Evolutionary conservation across 1,140 invertebrate species (phyloP).

Genomic region (Agrypnia vestita): DNA sequence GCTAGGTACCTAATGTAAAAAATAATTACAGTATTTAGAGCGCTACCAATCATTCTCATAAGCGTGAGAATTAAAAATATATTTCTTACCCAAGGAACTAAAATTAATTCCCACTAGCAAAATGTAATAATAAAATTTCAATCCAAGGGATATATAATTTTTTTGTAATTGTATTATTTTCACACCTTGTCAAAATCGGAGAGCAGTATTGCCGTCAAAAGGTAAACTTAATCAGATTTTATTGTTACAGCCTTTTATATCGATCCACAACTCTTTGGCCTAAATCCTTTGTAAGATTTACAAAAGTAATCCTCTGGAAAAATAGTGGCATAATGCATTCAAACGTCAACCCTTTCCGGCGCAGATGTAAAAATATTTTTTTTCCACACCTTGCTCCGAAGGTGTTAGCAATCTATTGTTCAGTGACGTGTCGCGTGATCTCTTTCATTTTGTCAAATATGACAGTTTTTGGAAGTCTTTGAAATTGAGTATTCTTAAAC

Average conservation of each 20-base stretch:
- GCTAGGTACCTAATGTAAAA: too few species aligned
- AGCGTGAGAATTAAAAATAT: too few species aligned
- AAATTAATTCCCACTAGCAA: too few species aligned
- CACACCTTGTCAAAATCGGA: slow-evolving; percentile 1
- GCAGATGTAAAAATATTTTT: slow-evolving; percentile 58
- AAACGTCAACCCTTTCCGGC: slow-evolving; percentile 50
- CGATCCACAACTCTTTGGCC: slow-evolving; percentile 20
- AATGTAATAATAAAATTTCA: too few species aligned
- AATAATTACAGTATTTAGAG: too few species aligned
- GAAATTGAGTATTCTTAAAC: slow-evolving; percentile 24
- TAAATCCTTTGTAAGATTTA: slow-evolving; percentile 21
- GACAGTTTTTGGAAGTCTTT: slow-evolving; percentile 47
- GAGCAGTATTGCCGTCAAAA: slow-evolving; percentile 24
- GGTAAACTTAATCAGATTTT: slow-evolving; percentile 53
- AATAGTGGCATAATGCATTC: slow-evolving; percentile 35
- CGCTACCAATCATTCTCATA: too few species aligned
- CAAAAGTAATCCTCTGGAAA: slow-evolving; percentile 52
- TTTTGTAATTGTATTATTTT: too few species aligned
- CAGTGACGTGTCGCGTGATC: slow-evolving; percentile 43
- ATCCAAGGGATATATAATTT: too few species aligned
- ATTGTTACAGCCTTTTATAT: slow-evolving; percentile 45
- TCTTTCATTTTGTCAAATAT: slow-evolving; percentile 54
- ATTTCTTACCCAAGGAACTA: too few species aligned
- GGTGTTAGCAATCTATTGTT: slow-evolving; percentile 46
- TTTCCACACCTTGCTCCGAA: slow-evolving; percentile 49